A percentile compares a stretch with the other conserved stretches of the same genome.
phyloP scores from a whole-genome alignment of 2,888 invertebrate genomes.

The Orthosia cruda region DNA sequence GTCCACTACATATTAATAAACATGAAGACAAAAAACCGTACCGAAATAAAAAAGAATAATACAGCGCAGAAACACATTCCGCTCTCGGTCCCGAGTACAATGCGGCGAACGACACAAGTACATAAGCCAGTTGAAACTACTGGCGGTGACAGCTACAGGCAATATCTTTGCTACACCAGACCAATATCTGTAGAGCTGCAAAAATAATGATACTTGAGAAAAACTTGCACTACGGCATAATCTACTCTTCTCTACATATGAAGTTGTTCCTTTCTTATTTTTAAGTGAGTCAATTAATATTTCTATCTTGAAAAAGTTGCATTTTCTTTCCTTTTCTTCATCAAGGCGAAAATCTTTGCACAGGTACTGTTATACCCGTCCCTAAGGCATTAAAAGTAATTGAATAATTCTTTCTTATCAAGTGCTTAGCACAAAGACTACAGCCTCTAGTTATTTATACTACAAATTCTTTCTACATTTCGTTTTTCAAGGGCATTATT shows the following conservation, averaged over 20 bases:
- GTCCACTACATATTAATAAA: slow-evolving; percentile 63
- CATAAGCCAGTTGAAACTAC: slow-evolving; percentile 85
- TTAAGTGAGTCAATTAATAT: slow-evolving; percentile 50
- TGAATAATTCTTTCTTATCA: slow-evolving; percentile 20
- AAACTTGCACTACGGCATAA: slow-evolving; percentile 73
- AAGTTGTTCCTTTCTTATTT: slow-evolving; percentile 42
- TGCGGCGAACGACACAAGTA: slow-evolving; percentile 79
- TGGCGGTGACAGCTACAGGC: slow-evolving; percentile 88
- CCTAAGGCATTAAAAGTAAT: slow-evolving; percentile 26
- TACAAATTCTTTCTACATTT: slow-evolving; percentile 2
- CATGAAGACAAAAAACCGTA: slow-evolving; percentile 57
- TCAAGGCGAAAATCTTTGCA: slow-evolving; percentile 23
- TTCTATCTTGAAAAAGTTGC: slow-evolving; percentile 20
- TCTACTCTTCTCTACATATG: slow-evolving; percentile 65
- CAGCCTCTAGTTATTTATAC: not conserved
- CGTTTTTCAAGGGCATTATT: not conserved
- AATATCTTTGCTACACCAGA: slow-evolving; percentile 86
- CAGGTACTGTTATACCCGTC: slow-evolving; percentile 8
- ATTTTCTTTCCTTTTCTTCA: slow-evolving; percentile 37
- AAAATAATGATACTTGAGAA: slow-evolving; percentile 81
- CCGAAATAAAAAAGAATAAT: slow-evolving; percentile 70
- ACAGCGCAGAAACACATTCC: slow-evolving; percentile 72
- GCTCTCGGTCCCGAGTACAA: slow-evolving; percentile 74
- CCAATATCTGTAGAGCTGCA: slow-evolving; percentile 86
- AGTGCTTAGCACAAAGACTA: not conserved